Base-by-base conservation (phyloP, 2,113 vertebrate genomes). In the Epinephelus lanceolatus region DNA sequence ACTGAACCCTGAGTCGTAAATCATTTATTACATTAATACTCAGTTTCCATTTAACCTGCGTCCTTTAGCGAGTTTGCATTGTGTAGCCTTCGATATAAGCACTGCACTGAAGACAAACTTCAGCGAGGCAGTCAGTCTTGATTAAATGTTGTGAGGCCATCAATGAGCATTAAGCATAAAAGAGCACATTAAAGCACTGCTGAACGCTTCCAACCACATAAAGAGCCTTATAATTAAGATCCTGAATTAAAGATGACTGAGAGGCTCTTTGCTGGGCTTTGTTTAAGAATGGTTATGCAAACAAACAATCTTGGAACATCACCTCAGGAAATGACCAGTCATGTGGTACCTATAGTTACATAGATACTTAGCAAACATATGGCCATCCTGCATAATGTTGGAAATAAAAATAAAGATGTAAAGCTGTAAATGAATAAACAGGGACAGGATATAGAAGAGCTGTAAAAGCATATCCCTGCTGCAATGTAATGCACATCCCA, bases 1-100 rank as follows among this genome's bases (percentile, higher is more conserved):
- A 14, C 55, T 72, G 70, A 88, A 84, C 84, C 66, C 49, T 5
- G 21, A 47, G 52, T 86, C 61, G 37, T 94, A 76, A 91, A 93
- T 93, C 86, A 88, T 89, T 91, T 81, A 89, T 89, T 76, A 69
- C 82, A 62, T 51, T 77, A 78, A 85, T 72, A 53, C n/a, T 84
- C 33, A 6, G 25, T 70, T 85, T 66, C 25, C 42, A 65, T 76
- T 88, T 73, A 60, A 83, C 66, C 89, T 66, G 30, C 15, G 13
- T 72, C 52, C 23, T 62, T 77, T n/a, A 19, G 21, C 49, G 55
- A 17, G 67, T 75, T 79, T 76, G 70, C 72, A 49, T 49, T 51
- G 27, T 53, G 55, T 12, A 5, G 47, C 67, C 65, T 62, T 80
- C 49, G 25, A 13, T 57, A 27, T 66, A 49, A 83, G 37, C 51